Conservation (phyloP, 2,113 vertebrate species). For the human (Homo sapiens) region GRCh38 chr13:79882001-79882500, state of each 20-base stretch:
- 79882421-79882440: no score
- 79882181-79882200: background rate
- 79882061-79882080: background rate
- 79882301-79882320: background rate
- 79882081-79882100: background rate
- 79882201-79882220: background rate
- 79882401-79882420: no score
- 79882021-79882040: background rate
- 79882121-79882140: background rate
- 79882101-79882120: slow-evolving; percentile 16
- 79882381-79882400: no score
- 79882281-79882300: slow-evolving; percentile 7
- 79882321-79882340: no score
- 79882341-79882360: no score
- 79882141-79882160: background rate
- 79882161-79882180: background rate
- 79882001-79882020: background rate
- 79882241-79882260: background rate
- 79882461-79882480: no score
- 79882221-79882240: background rate
- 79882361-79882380: no score
- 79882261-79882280: slow-evolving; percentile 50
- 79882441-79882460: no score
- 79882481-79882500: no score
- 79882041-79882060: background rate